phyloP scores from a whole-genome alignment of 2,888 invertebrate genomes.

The Plebejus anna region DNA sequence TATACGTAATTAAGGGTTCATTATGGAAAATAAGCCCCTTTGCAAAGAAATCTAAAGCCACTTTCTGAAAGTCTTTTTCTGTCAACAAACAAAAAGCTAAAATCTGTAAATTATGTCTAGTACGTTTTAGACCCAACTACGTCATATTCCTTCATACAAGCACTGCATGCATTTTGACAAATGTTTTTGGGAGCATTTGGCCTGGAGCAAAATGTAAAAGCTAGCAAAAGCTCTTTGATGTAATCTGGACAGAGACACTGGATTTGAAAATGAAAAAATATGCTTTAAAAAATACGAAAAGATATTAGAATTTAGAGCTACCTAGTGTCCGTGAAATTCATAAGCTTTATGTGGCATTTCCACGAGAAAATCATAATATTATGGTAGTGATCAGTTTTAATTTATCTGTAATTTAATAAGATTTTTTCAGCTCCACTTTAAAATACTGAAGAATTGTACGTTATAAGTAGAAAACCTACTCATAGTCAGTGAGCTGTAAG shows the following conservation, averaged over 20 bases:
- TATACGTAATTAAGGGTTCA: no score
- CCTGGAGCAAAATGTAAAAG: not conserved
- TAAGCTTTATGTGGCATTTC: not conserved
- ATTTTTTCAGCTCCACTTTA: not conserved
- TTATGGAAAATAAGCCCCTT: no score
- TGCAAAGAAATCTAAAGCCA: no score
- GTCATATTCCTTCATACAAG: not conserved
- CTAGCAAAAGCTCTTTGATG: not conserved
- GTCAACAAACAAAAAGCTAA: no score
- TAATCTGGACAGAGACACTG: slow-evolving; percentile 1
- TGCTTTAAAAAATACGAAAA: not conserved
- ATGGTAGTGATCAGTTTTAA: not conserved
- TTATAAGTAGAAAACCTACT: not conserved
- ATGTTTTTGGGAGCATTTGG: not conserved
- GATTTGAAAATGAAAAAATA: not conserved
- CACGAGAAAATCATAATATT: not conserved
- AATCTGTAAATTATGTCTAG: not conserved
- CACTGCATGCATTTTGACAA: not conserved
- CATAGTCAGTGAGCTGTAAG: not conserved
- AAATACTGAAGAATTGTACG: not conserved
- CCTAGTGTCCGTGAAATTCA: not conserved
- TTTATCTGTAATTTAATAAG: not conserved
- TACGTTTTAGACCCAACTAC: not conserved
- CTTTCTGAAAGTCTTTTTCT: no score
- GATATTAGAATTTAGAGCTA: not conserved